Evolutionary conservation across 2,888 invertebrate genomes (phyloP), one percentile per base, ranked within the genome.

Genomic region (Chromoteleia sp.): DNA sequence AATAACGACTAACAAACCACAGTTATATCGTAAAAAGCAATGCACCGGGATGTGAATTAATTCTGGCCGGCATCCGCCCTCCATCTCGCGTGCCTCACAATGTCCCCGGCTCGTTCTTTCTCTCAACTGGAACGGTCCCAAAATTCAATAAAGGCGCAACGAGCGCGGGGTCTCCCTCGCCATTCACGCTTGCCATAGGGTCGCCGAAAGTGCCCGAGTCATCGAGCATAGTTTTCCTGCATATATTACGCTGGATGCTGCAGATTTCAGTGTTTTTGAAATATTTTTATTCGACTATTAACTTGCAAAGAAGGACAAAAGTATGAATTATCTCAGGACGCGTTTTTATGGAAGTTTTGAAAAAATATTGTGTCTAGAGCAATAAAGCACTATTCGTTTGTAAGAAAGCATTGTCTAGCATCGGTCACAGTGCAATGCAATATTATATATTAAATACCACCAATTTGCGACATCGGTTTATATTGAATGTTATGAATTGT

Each of bases 1-100:
- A 91, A 91, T 91, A 90, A 91, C 90, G 89, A 86, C 91, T 91
- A 91, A 91, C 91, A 90, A 91, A 91, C 90, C 91, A 89, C 91
- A 90, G 90, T 91, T 91, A 90, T 91, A 90, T 89, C 88, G 88
- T 91, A 91, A 91, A 91, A 91, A 90, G 90, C 89, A 88, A 89
- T 91, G 90, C 90, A 89, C 87, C 87, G 87, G 88, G 89, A 88
- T 88, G 89, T 88, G 90, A 89, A 91, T 91, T 90, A 91, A 91
- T 91, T 91, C 88, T 85, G 85, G 86, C 86, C 85, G 83, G 86
- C 86, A 84, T 86, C 84, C 85, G 85, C 82, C 81, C 81, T 85
- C 86, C 83, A 67, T 83, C 79, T 80, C 70, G 76, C 71, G 71
- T 76, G 74, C 78, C 73, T 71, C 76, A 74, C 77, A 75, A 59